Evolutionary conservation across 2,888 invertebrate species (phyloP), one percentile per base, ranked within the genome.

Genomic region (Cantharis flavilabris): DNA sequence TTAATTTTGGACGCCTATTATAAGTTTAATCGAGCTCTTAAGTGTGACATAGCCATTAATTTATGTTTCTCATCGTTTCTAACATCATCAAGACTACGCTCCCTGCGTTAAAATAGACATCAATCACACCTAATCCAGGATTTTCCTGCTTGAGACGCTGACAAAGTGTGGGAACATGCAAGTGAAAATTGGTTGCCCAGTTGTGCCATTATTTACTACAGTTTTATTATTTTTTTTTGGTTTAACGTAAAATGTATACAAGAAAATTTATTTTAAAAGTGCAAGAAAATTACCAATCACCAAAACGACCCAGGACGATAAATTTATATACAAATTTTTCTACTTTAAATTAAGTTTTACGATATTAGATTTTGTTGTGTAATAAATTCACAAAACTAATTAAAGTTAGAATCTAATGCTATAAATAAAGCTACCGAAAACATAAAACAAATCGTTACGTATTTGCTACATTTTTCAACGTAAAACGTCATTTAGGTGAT

Each of bases 81-180:
- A 69, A 70, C 73, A 70, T 75, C 75, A 67, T 70, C 75, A 65
- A 70, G 75, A 72, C 72, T 70, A 71, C 73, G 73, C 71, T 70
- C 71, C 73, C 70, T 69, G 28, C 65, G 73, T 77, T 77, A 75
- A 77, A 77, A 70, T 75, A 72, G 77, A 72, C 75, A 77, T 77
- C 77, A 77, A 77, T 77, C 77, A 77, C 77, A 49, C 33, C 30
- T 72, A 75, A 77, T 77, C 77, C 77, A 20, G 77, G 77, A 77
- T 77, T 77, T 77, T 75, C 77, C 63, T 75, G 72, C 72, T 77
- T 49, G 70, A 75, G 77, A 72, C 75, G 64, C 75, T 75, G 75
- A 77, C 77, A 73, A 77, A 77, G 73, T 73, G 77, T 77, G 77
- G 73, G 75, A 77, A 77, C 70, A 64, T 73, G 73, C 76, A 73